These are phyloP conservation scores for Lithobates sylvaticus DNA, from an alignment of 2,797 vertebrate species.

Conservation along the genomic window DNA sequence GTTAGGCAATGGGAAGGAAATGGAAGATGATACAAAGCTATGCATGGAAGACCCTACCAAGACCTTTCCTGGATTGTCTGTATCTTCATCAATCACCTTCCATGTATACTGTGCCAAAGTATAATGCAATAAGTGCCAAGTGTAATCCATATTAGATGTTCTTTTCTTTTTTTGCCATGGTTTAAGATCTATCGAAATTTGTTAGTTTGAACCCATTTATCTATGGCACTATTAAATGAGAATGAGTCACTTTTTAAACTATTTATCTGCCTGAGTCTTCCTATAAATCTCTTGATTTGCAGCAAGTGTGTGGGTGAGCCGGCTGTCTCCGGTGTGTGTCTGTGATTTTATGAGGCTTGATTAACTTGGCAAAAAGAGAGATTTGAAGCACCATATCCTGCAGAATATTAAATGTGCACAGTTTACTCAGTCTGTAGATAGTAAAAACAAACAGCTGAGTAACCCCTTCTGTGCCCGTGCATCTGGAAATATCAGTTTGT, in stretches of 20 bases:
- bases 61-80: background rate
- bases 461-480: background rate
- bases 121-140: background rate
- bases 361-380: conserved; percentile 34
- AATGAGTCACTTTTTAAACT: conserved; percentile 46
- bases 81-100: background rate
- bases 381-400: conserved; percentile 33
- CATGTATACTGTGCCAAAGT: background rate
- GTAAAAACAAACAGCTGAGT: background rate
- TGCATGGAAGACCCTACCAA: too few relatives aligned
- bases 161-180: background rate
- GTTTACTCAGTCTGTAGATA: conserved; percentile 5
- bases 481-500: too few relatives aligned
- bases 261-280: conserved; percentile 39
- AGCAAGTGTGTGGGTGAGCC: conserved; percentile 35
- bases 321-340: conserved; percentile 25
- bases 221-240: conserved; percentile 28
- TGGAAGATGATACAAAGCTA: too few relatives aligned
- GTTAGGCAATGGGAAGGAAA: too few relatives aligned
- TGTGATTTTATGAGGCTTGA: conserved; percentile 30
- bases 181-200: conserved; percentile 2
- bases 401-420: conserved; percentile 38
- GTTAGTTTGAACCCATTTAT: conserved; percentile 27
- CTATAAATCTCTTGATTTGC: conserved; percentile 41
- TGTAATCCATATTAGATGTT: background rate